These are phyloP conservation scores for Tricholauxania praeusta DNA, from an alignment of 2,888 invertebrate species.

Conservation along the genomic window DNA sequence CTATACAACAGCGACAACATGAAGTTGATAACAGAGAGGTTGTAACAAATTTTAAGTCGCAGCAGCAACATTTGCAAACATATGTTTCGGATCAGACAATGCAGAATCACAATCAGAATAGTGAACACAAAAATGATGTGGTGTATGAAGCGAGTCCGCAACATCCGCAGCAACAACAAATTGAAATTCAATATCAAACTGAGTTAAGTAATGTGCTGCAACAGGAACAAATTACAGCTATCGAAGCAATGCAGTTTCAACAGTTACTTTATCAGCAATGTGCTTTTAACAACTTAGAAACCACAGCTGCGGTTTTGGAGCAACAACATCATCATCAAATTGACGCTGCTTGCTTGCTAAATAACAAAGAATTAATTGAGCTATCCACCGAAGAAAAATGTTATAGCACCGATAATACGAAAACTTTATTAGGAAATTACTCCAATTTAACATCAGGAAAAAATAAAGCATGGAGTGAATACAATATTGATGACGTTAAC, in stretches of 20 bases:
- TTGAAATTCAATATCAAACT: conserved; percentile 42
- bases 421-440: no score
- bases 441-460: not conserved
- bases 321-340: conserved; percentile 50
- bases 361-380: conserved; percentile 47
- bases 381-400: conserved; percentile 40
- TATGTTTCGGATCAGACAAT: not conserved
- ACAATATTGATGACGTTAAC: conserved; percentile 7
- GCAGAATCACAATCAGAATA: not conserved
- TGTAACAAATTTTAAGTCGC: conserved; percentile 50
- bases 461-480: not conserved
- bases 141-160: conserved; percentile 24
- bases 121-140: not conserved
- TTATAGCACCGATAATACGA: not conserved
- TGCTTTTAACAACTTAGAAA: conserved; percentile 46
- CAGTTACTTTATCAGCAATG: conserved; percentile 61
- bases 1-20: conserved; percentile 35
- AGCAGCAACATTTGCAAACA: conserved; percentile 46
- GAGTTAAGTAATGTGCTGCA: conserved; percentile 23
- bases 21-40: not conserved
- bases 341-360: conserved; percentile 35
- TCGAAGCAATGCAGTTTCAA: conserved; percentile 61
- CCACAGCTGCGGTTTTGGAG: conserved; percentile 42
- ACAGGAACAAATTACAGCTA: conserved; percentile 51
- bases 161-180: conserved; percentile 35